Base-by-base conservation (phyloP, 2,888 invertebrate species). In the Psococerastis gibbosa region DNA sequence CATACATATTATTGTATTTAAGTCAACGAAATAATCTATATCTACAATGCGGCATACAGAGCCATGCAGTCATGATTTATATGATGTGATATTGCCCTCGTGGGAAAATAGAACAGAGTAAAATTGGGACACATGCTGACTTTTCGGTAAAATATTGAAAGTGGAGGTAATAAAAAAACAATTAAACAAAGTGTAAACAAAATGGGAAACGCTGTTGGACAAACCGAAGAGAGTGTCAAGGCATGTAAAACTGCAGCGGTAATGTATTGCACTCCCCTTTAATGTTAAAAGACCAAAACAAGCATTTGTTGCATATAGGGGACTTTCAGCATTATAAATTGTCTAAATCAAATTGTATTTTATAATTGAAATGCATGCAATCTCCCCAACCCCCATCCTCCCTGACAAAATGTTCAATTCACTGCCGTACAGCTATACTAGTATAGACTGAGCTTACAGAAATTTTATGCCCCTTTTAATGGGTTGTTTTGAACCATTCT, bases 171-270 rank as follows among this genome's bases (percentile, higher is more conserved):
- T 27, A 27, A 27, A 27, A 27, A 27, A 27, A 27, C 27, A 38
- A 38, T 38, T 38, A 38, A 38, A 38, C 38, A 38, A 38, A 38
- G 22, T 38, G 38, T 38, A 38, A 38, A 38, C 38, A 38, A 38
- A 38, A 18, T 38, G 22, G 15, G 38, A 38, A 38, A 22, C 22
- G 38, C 22, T 38, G 20, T 38, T 20, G 38, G 22, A 38, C 38
- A 38, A 38, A 38, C 38, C 38, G 6, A 22, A 20, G 20, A 20
- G 38, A 38, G 22, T 38, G 38, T 38, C 38, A 20, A 13, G 38
- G 18, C 38, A 20, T 38, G 38, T 38, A 15, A 38, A 38, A 38
- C 22, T 38, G 38, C 38, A 38, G 22, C 20, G 15, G 38, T 18
- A 38, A 38, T 38, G 38, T 15, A 38, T 20, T 38, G 38, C 38